These are phyloP conservation scores for Parauchenoglanis ngamensis DNA, from an alignment of 2,797 vertebrate species.

Conservation along the genomic window DNA sequence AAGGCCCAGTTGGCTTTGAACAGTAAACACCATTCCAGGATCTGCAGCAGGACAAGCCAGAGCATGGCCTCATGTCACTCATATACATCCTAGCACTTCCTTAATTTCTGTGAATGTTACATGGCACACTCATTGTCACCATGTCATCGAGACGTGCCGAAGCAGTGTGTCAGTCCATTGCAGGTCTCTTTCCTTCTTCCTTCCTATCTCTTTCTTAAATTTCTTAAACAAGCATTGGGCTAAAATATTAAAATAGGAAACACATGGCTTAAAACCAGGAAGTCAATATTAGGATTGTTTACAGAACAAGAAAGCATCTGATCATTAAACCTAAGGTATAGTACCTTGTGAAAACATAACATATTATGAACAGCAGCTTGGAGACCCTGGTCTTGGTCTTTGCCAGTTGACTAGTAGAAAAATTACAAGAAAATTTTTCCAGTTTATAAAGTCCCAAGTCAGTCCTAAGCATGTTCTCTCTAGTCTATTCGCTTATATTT, in stretches of 20 bases:
- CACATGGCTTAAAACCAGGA: background rate
- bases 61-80: slow-evolving; percentile 47
- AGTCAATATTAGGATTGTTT: background rate
- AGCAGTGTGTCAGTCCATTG: background rate
- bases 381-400: background rate
- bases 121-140: slow-evolving; percentile 42
- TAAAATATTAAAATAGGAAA: background rate
- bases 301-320: background rate
- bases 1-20: slow-evolving; percentile 73
- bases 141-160: slow-evolving; percentile 20
- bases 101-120: slow-evolving; percentile 57
- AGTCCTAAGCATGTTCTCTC: background rate
- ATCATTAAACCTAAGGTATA: background rate
- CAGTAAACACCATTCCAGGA: slow-evolving; percentile 82
- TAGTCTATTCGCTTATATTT: background rate
- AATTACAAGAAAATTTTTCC: background rate
- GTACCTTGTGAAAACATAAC: background rate
- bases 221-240: background rate
- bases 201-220: background rate
- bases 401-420: background rate
- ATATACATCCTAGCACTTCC: slow-evolving; percentile 59
- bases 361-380: background rate
- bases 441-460: background rate
- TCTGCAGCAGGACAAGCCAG: slow-evolving; percentile 64
- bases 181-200: background rate